These are phyloP conservation scores for Sardinella longiceps DNA, from an alignment of 2,797 vertebrate species.

Conservation along the genomic window DNA sequence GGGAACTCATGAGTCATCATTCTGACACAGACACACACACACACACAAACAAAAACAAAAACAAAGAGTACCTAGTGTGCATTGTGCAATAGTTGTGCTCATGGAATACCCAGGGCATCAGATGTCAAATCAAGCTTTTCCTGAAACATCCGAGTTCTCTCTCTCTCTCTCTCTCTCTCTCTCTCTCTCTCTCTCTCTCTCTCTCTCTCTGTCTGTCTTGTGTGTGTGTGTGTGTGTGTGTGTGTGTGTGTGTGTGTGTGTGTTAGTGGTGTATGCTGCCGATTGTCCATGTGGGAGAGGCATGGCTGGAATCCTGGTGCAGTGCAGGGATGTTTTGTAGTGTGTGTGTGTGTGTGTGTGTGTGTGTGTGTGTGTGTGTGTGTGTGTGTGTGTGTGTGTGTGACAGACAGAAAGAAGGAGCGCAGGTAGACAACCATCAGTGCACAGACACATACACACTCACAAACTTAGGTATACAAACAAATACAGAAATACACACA, in stretches of 20 bases:
- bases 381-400: background rate
- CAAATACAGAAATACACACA: background rate
- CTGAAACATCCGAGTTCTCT: background rate
- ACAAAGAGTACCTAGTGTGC: no score
- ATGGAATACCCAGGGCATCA: background rate
- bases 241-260: background rate
- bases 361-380: background rate
- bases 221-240: background rate
- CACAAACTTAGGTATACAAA: background rate
- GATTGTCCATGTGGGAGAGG: background rate
- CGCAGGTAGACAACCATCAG: background rate
- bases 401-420: background rate
- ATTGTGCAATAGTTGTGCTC: no score
- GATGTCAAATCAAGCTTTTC: background rate
- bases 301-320: background rate
- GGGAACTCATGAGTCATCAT: background rate
- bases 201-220: no score
- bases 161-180: no score
- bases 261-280: background rate
- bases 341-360: background rate
- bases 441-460: background rate
- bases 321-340: background rate
- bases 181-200: no score
- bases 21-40: no score
- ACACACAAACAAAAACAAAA: no score